Evolutionary conservation across 2,113 vertebrate species (phyloP).

Genomic region (Candoia aspera): DNA sequence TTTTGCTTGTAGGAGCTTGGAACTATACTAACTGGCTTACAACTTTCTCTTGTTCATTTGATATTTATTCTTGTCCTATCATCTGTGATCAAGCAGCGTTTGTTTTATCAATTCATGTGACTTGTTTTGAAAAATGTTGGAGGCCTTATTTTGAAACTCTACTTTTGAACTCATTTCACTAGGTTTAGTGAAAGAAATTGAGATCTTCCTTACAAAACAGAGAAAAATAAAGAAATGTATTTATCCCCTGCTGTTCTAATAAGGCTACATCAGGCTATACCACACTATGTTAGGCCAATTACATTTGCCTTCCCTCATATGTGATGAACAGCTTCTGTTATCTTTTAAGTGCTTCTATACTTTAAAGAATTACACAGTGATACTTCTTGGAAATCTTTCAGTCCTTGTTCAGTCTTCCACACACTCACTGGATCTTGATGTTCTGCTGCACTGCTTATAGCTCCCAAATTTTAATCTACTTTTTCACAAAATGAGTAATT

Average conservation of each 20-base stretch:
- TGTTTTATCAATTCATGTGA: not conserved
- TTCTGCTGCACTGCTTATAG: constrained; percentile 40
- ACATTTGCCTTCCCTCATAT: constrained; percentile 17
- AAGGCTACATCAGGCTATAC: not conserved
- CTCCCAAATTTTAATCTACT: constrained; percentile 37
- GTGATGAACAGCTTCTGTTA: constrained; percentile 22
- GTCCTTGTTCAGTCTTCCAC: constrained; percentile 36
- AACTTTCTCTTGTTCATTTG: not conserved
- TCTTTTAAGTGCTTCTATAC: constrained; percentile 4
- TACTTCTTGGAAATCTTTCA: constrained; percentile 45
- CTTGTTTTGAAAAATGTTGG: not conserved
- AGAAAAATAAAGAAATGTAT: not conserved
- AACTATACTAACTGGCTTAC: too few relatives aligned
- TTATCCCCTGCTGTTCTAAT: not conserved
- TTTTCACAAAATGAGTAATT: constrained; percentile 35
- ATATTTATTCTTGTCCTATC: not conserved
- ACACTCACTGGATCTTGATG: constrained; percentile 56
- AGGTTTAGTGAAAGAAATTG: not conserved
- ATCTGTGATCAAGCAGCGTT: not conserved
- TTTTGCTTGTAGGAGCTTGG: not conserved
- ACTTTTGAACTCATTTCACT: not conserved
- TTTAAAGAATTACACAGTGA: not conserved
- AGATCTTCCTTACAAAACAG: not conserved
- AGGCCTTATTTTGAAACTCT: not conserved
- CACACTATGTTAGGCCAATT: not conserved